Percentiles rank a stretch among this genome's conserved stretches.
Conservation (phyloP, 2,888 invertebrate species). For the Amaurobius ferox region DNA sequence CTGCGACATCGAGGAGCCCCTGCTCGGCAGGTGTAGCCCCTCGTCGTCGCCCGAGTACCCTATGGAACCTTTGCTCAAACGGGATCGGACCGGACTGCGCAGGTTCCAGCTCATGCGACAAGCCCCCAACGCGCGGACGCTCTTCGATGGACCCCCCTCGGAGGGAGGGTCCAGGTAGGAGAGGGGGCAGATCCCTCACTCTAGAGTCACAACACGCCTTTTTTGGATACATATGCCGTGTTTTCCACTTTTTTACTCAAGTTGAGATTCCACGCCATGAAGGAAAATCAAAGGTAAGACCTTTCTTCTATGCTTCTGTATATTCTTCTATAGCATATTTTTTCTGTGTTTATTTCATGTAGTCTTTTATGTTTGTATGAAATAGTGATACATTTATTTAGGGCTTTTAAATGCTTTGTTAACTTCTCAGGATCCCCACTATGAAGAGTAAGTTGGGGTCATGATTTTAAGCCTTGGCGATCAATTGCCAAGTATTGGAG, state of each 20-base stretch:
- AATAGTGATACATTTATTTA: too few species aligned
- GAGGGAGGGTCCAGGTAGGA: constrained; percentile 64
- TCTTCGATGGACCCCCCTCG: constrained; percentile 65
- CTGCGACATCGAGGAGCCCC: constrained; percentile 54
- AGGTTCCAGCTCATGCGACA: constrained; percentile 68
- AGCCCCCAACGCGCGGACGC: constrained; percentile 60
- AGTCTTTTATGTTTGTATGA: too few species aligned
- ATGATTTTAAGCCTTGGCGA: too few species aligned
- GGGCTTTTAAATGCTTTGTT: too few species aligned
- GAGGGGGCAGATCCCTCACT: constrained; percentile 15
- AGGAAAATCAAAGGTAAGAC: constrained; percentile 59
- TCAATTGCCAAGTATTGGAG: too few species aligned
- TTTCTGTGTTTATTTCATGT: too few species aligned
- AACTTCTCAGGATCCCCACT: too few species aligned
- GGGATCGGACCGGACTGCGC: constrained; percentile 60
- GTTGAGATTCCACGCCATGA: constrained; percentile 62
- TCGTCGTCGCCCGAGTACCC: constrained; percentile 69
- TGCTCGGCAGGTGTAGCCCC: constrained; percentile 67
- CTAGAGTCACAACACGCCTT: constrained; percentile 28
- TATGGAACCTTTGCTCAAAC: constrained; percentile 67
- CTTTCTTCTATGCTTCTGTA: too few species aligned
- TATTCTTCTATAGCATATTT: too few species aligned
- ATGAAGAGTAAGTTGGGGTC: too few species aligned
- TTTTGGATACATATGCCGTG: constrained; percentile 66
- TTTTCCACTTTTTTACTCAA: constrained; percentile 72